phyloP scores from a whole-genome alignment of 2,888 invertebrate genomes.

The Balanococcus diminutus region DNA sequence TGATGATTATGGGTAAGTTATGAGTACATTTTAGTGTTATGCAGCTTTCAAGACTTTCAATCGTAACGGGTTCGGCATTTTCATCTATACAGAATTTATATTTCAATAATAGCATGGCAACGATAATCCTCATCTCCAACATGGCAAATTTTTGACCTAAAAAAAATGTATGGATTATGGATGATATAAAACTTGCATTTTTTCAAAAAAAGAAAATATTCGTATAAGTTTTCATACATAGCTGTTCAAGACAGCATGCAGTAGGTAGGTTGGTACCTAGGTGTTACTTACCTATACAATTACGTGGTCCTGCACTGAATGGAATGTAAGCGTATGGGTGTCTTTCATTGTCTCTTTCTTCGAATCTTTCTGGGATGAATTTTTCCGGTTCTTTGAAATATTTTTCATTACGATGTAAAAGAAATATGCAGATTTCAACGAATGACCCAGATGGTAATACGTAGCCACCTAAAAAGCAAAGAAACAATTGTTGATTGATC shows the following conservation, averaged over 20 bases:
- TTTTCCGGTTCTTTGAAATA: conserved; percentile 13
- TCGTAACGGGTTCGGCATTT: neutral
- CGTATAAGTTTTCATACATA: no score
- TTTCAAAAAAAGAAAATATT: no score
- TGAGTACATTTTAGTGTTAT: no score
- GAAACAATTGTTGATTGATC: neutral
- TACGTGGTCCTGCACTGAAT: conserved; percentile 53
- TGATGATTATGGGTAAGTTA: no score
- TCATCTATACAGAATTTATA: neutral
- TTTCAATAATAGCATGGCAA: neutral
- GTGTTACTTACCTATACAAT: conserved; percentile 47
- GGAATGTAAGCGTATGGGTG: conserved; percentile 41
- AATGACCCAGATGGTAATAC: neutral
- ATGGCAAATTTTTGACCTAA: neutral
- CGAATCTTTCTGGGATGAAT: conserved; percentile 49
- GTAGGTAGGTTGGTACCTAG: neutral
- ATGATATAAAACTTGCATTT: no score
- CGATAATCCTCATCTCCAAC: neutral
- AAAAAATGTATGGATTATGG: neutral
- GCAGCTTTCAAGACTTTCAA: no score
- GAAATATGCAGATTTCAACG: conserved; percentile 34
- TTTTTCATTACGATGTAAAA: conserved; percentile 34
- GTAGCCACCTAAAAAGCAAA: conserved; percentile 41
- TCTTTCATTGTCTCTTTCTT: neutral
- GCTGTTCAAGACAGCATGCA: neutral